Evolutionary conservation across 2,888 invertebrate genomes (phyloP).

Genomic region (Lasioglossum oenotherae): DNA sequence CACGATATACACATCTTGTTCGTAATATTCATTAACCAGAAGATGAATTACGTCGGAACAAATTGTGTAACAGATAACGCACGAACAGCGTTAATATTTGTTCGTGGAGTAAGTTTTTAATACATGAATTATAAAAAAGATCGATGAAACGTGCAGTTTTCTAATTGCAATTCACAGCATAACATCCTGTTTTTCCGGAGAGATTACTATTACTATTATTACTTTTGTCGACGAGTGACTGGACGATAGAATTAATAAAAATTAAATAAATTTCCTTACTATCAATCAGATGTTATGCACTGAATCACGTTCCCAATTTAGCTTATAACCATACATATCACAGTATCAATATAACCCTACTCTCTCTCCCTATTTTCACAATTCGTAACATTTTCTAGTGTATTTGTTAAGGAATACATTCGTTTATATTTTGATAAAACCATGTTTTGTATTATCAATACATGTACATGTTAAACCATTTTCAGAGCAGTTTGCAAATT

Average conservation of each 20-base stretch:
- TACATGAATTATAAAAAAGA: conserved; percentile 46
- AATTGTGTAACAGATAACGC: conserved; percentile 47
- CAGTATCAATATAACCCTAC: conserved; percentile 80
- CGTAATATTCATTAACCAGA: conserved; percentile 60
- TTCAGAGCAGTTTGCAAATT: conserved; percentile 25
- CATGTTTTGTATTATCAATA: conserved; percentile 13
- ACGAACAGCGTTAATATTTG: conserved; percentile 21
- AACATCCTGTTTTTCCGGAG: conserved; percentile 32
- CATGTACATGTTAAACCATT: not conserved
- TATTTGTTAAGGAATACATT: conserved; percentile 47
- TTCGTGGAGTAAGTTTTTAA: conserved; percentile 38
- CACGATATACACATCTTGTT: conserved; percentile 56
- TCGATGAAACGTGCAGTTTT: conserved; percentile 35
- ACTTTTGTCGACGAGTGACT: not conserved
- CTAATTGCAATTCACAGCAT: conserved; percentile 50
- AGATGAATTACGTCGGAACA: conserved; percentile 67
- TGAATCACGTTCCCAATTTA: conserved; percentile 62
- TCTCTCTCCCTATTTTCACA: conserved; percentile 54
- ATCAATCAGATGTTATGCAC: conserved; percentile 56
- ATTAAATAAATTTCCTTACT: conserved; percentile 12
- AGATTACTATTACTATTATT: not conserved
- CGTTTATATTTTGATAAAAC: conserved; percentile 45
- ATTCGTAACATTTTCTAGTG: conserved; percentile 43
- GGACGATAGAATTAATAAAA: conserved; percentile 20
- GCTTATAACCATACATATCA: conserved; percentile 81